Evolutionary conservation across 2,888 invertebrate genomes (phyloP), one percentile per base, ranked within the genome.

Genomic region (Polyommatus icarus): DNA sequence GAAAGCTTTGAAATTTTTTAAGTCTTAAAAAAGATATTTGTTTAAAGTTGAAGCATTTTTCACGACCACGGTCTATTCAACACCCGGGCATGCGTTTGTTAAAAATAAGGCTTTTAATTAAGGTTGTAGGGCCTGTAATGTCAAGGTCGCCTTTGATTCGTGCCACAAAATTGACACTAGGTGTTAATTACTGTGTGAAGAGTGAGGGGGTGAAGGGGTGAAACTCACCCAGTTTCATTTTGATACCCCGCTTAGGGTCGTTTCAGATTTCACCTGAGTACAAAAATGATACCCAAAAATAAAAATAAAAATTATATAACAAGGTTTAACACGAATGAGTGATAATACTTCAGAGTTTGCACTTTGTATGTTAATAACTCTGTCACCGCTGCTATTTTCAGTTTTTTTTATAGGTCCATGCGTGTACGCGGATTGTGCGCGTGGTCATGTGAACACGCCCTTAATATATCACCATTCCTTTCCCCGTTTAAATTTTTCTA

Each of bases 41-140:
- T 46, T 46, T 46, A 10, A 46, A 46, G 10, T 46, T 46, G 3
- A 20, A 20, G 20, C 3, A 59, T 12, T 24, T 61, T 61, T 24
- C 5, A 10, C 24, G 24, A 15, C 61, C n/a, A 20, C 20, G 61
- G 8, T 61, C 24, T 61, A 12, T 24, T 12, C 7, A 61, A 61
- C 61, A 24, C 24, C 61, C 24, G 24, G 61, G 10, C 24, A 59
- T 20, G 59, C 20, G 20, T 61, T 24, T 24, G 61, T 61, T 12
- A 12, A 61, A 61, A 61, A 61, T 61, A 61, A 61, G 61, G 61
- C 24, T 61, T 61, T 61, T 61, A 61, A 61, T 61, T 61, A 61
- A 61, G 61, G 24, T n/a, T 61, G 61, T 61, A 61, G 61, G 61
- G 61, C 61, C 61, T 24, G 61, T 61, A 61, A 24, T 24, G 61